phyloP scores from a whole-genome alignment of 2,797 vertebrate genomes.

The Eupleurogrammus muticus region DNA sequence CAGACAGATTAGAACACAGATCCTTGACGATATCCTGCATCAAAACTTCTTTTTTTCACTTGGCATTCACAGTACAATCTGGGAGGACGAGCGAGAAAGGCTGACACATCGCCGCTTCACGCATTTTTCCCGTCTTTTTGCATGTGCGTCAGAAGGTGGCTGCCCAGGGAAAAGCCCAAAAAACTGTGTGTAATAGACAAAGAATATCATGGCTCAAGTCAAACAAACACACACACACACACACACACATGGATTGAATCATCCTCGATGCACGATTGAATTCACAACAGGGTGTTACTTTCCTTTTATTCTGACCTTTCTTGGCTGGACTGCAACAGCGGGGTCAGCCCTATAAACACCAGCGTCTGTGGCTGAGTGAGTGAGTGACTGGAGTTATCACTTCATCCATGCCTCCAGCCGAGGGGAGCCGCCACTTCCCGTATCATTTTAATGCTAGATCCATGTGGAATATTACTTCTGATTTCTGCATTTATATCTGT shows the following conservation, averaged over 20 bases:
- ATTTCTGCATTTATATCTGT: no score
- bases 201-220: not conserved
- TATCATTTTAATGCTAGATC: no score
- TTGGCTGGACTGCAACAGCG: no score
- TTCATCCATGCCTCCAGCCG: no score
- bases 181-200: slow-evolving; percentile 9
- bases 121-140: slow-evolving; percentile 5
- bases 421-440: no score
- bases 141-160: slow-evolving; percentile 44
- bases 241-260: slow-evolving; percentile 49
- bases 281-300: slow-evolving; percentile 40
- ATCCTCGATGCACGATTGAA: slow-evolving; percentile 18
- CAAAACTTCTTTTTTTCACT: not conserved
- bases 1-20: slow-evolving; percentile 66
- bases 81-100: slow-evolving; percentile 10
- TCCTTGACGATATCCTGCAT: not conserved
- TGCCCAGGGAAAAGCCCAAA: slow-evolving; percentile 13
- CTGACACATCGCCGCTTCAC: slow-evolving; percentile 1
- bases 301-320: slow-evolving; percentile 31
- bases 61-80: not conserved
- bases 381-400: no score
- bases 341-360: no score
- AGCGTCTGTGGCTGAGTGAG: no score
- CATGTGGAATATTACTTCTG: no score
- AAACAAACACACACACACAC: slow-evolving; percentile 12